Evolutionary conservation across 1,140 invertebrate genomes (phyloP), one percentile per base, ranked within the genome.

Genomic region (Tribolium madens): DNA sequence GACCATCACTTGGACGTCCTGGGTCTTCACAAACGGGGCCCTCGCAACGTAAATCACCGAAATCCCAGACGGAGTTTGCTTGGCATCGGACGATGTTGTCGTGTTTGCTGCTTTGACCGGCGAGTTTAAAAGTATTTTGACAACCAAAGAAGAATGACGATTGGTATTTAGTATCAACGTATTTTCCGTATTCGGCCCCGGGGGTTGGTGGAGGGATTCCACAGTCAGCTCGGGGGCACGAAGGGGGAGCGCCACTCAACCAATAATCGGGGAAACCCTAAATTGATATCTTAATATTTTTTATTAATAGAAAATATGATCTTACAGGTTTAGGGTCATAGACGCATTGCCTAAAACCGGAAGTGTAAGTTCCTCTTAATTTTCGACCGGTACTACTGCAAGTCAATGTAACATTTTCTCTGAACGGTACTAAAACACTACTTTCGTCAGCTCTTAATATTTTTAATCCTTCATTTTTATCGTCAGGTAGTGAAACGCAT

Each of bases 101-200:
- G 80, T 96, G 94, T 80, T 92, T 93, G 33, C 91, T 94, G 0
- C 95, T 97, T 88, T 97, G 95, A 2, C 97, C 97, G 18, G 96
- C 96, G 15, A 98, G 86, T 83, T 95, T 96, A 84, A 98, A 98
- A 0, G 97, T 98, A 83, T 97, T 95, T 87, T 98, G 96, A 85
- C 97, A 99, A 33, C 95, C 95, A 84, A 99, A 98, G 89, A 95
- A 96, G 87, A 98, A 98, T 0, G 93, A 96, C 18, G 95, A 95
- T 85, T 96, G 94, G 82, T 93, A 97, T 84, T 93, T 93, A 0
- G 96, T 97, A 82, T 97, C 96, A 9, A 92, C 86, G 80, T 93
- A 95, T 85, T 94, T 91, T 5, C 96, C 96, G 81, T 98, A 97
- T 85, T 95, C 94, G 9, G 96, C 96, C 46, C 97, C 97, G n/a